Conservation (phyloP, 2,888 invertebrate genomes). For the Cephonodes hylas region DNA sequence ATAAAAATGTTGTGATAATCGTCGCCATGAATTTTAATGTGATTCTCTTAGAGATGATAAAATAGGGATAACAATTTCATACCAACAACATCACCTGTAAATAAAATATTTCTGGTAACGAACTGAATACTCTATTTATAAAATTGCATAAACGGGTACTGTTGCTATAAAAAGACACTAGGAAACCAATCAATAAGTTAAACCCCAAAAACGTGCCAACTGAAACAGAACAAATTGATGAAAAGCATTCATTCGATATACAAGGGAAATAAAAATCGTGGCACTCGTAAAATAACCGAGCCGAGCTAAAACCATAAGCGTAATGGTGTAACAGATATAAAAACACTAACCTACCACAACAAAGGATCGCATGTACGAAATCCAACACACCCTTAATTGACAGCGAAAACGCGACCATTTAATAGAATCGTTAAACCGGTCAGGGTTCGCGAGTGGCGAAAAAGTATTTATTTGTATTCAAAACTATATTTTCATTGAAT, state of each 20-base stretch:
- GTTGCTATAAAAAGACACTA: no score
- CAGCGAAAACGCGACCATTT: slow-evolving; percentile 17
- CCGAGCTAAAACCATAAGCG: background rate
- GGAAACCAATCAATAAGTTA: no score
- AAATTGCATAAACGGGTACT: no score
- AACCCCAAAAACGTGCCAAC: no score
- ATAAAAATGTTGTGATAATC: background rate
- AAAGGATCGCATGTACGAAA: background rate
- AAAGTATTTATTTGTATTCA: background rate
- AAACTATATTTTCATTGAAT: no score
- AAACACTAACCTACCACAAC: slow-evolving; percentile 6
- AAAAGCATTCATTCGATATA: no score
- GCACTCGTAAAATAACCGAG: background rate
- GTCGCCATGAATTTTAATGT: background rate
- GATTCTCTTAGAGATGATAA: background rate
- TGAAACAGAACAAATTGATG: no score
- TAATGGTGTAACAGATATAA: background rate
- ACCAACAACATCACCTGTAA: no score
- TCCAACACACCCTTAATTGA: slow-evolving; percentile 8
- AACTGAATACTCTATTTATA: no score
- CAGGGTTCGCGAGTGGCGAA: background rate
- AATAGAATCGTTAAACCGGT: slow-evolving; percentile 14
- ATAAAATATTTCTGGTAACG: no score
- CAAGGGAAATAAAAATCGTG: background rate
- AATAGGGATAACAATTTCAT: background rate